Conservation (phyloP, 2,888 invertebrate species). For the Drosophila flavopinicola region DNA sequence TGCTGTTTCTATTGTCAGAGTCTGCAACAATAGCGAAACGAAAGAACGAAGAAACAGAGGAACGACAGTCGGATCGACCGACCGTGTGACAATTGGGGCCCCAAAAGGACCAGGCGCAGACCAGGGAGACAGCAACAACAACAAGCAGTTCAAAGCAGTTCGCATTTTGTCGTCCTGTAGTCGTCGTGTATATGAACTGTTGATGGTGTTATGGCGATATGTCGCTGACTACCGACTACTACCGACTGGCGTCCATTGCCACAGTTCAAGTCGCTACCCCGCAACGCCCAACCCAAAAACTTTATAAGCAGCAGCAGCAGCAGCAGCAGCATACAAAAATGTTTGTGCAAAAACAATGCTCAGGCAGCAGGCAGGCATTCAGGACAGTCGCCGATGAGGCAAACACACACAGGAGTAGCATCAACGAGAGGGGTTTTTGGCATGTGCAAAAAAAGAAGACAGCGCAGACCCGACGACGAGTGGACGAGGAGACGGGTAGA, state of each 20-base stretch:
- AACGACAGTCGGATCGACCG: conserved; percentile 15
- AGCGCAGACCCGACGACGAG: conserved; percentile 14
- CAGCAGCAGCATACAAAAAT: conserved; percentile 62
- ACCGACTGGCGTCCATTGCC: conserved; percentile 33
- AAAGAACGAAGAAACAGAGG: conserved; percentile 23
- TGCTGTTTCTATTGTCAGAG: conserved; percentile 73
- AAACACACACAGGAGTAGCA: neutral
- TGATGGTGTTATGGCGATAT: conserved; percentile 81
- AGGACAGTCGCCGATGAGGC: conserved; percentile 36
- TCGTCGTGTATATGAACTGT: conserved; percentile 64
- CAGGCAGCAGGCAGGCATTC: conserved; percentile 32
- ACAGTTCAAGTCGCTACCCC: conserved; percentile 31
- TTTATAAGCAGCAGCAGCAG: conserved; percentile 65
- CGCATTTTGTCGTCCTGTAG: conserved; percentile 45
- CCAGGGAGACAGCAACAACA: conserved; percentile 24
- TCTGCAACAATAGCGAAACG: conserved; percentile 71
- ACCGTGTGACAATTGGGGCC: conserved; percentile 76
- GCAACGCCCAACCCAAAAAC: conserved; percentile 29
- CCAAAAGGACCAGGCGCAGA: conserved; percentile 65
- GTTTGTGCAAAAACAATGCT: conserved; percentile 72
- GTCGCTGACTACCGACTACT: conserved; percentile 64
- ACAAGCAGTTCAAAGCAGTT: conserved; percentile 33
- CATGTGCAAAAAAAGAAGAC: conserved; percentile 31
- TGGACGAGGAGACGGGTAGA: neutral
- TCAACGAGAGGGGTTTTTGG: neutral